Evolutionary conservation across 2,113 vertebrate genomes (phyloP).

Genomic region (Eonycteris spelaea): DNA sequence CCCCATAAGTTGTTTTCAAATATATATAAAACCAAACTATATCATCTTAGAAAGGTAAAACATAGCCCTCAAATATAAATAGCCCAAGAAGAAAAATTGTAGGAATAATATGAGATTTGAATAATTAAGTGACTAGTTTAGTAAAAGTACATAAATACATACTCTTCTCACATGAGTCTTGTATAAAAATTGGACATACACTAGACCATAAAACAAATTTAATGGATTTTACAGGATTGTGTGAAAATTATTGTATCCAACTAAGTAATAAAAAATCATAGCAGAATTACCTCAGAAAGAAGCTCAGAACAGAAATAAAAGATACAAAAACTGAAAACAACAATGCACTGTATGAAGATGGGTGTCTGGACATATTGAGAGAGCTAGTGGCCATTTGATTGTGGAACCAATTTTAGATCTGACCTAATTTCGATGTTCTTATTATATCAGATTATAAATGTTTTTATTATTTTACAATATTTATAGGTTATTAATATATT

Average conservation of each 20-base stretch:
- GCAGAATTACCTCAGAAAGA: background rate
- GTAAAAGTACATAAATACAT: background rate
- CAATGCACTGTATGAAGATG: background rate
- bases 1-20: background rate
- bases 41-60: background rate
- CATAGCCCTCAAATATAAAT: background rate
- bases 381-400: background rate
- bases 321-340: background rate
- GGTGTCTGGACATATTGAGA: background rate
- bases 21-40: background rate
- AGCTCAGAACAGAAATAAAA: background rate
- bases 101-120: background rate
- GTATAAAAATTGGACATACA: background rate
- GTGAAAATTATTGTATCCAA: background rate
- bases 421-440: background rate
- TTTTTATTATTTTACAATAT: background rate
- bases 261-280: background rate
- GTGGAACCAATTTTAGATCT: background rate
- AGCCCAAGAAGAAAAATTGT: background rate
- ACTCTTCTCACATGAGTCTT: background rate
- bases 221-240: background rate
- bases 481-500: background rate
- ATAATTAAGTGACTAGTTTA: background rate
- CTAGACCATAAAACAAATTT: background rate
- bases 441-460: background rate